These are phyloP conservation scores for Apamea anceps DNA, from an alignment of 2,888 invertebrate genomes.

Conservation along the genomic window DNA sequence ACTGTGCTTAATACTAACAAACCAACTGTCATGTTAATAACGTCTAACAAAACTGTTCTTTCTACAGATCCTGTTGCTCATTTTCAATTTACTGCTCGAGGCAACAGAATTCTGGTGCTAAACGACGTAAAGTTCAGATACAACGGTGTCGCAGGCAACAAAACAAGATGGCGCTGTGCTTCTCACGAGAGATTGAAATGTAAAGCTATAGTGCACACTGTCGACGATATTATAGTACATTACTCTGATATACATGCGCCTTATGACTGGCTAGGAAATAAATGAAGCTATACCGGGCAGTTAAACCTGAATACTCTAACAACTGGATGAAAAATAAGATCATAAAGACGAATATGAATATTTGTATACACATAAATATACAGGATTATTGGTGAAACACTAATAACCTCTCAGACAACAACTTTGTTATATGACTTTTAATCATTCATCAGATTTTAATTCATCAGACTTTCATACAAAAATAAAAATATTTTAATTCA, in stretches of 20 bases:
- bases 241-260: slow-evolving; percentile 58
- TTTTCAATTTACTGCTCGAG: slow-evolving; percentile 50
- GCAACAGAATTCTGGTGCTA: slow-evolving; percentile 59
- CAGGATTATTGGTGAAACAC: too few species aligned
- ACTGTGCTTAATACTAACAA: background rate
- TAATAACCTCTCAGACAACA: too few species aligned
- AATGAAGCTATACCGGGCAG: background rate
- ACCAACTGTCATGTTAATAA: background rate
- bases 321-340: background rate
- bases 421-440: too few species aligned
- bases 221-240: slow-evolving; percentile 61
- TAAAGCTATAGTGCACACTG: slow-evolving; percentile 65
- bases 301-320: too few species aligned
- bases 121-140: slow-evolving; percentile 59
- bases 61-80: slow-evolving; percentile 43
- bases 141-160: slow-evolving; percentile 56
- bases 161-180: slow-evolving; percentile 70
- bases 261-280: background rate
- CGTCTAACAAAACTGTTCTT: background rate
- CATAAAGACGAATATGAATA: background rate
- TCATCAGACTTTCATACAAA: too few species aligned
- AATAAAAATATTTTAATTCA: too few species aligned
- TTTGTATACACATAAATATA: background rate
- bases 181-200: slow-evolving; percentile 65
- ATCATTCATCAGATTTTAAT: too few species aligned